Conservation (phyloP, 2,797 vertebrate genomes). For the Microctenopoma lineatum region DNA sequence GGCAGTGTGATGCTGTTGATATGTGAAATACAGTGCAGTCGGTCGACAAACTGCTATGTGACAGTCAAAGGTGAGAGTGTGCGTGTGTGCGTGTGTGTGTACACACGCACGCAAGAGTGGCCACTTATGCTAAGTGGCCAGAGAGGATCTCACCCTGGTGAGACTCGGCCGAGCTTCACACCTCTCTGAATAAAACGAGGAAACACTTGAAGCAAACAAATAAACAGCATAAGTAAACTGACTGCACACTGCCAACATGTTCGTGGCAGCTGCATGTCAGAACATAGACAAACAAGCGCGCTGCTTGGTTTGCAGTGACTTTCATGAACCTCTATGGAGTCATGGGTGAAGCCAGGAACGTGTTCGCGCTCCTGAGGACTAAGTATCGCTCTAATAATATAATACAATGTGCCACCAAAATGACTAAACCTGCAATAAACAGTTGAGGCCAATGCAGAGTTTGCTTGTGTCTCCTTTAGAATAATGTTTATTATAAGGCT, state of each 20-base stretch:
- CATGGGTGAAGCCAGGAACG: constrained; percentile 13
- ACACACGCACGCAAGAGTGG: constrained; percentile 25
- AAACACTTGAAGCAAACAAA: constrained; percentile 69
- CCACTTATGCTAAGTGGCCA: constrained; percentile 46
- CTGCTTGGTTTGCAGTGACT: constrained; percentile 20
- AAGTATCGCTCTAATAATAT: constrained; percentile 3
- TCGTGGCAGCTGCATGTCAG: constrained; percentile 45
- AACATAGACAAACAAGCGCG: constrained; percentile 46
- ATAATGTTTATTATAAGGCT: constrained; percentile 4
- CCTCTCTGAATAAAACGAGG: constrained; percentile 74
- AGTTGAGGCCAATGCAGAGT: not conserved
- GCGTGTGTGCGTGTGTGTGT: constrained; percentile 19
- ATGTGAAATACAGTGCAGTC: constrained; percentile 53
- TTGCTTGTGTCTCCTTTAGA: constrained; percentile 14
- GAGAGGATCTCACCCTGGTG: constrained; percentile 69
- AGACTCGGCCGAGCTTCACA: constrained; percentile 64
- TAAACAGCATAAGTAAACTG: constrained; percentile 51
- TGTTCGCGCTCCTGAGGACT: constrained; percentile 12
- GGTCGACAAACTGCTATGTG: constrained; percentile 71
- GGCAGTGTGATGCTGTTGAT: constrained; percentile 57
- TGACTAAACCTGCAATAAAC: constrained; percentile 5
- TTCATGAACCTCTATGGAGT: constrained; percentile 21
- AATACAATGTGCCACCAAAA: constrained; percentile 1
- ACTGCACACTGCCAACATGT: constrained; percentile 42
- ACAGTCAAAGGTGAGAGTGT: constrained; percentile 65